Evolutionary conservation across 2,888 invertebrate genomes (phyloP).

Genomic region (Caradrina clavipalpis): DNA sequence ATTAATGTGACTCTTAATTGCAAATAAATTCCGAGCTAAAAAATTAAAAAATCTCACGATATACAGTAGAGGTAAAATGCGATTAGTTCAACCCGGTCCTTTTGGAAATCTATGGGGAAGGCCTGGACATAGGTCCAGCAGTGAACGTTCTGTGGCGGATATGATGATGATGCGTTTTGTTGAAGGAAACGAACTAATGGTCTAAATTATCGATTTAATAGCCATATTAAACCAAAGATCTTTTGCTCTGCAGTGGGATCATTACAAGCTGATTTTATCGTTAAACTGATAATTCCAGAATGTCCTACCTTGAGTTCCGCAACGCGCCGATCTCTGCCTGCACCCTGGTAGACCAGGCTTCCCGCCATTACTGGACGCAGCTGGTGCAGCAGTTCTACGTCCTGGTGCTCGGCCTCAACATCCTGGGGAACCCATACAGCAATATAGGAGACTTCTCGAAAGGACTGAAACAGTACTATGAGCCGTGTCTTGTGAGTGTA

Average conservation of each 20-base stretch:
- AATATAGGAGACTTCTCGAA: slow-evolving; percentile 92
- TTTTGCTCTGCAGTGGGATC: no score
- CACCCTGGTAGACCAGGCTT: slow-evolving; percentile 89
- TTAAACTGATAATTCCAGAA: slow-evolving; percentile 81
- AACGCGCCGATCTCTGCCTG: slow-evolving; percentile 89
- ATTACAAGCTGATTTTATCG: no score
- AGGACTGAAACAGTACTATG: slow-evolving; percentile 92
- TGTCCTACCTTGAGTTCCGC: slow-evolving; percentile 92
- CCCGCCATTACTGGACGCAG: slow-evolving; percentile 93
- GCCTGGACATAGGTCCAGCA: no score
- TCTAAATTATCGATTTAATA: no score
- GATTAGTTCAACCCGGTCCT: no score
- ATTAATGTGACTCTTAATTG: neutral
- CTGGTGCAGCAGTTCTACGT: slow-evolving; percentile 95
- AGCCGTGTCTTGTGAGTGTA: slow-evolving; percentile 91
- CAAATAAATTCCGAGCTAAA: neutral
- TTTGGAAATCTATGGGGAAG: no score
- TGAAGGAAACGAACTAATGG: no score
- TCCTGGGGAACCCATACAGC: slow-evolving; percentile 95
- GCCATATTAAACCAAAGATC: no score
- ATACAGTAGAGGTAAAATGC: no score
- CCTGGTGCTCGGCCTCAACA: slow-evolving; percentile 94
- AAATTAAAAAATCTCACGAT: no score
- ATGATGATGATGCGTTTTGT: no score
- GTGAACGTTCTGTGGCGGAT: no score